Evolutionary conservation across 2,113 vertebrate species (phyloP).

Genomic region (Etia nguti): DNA sequence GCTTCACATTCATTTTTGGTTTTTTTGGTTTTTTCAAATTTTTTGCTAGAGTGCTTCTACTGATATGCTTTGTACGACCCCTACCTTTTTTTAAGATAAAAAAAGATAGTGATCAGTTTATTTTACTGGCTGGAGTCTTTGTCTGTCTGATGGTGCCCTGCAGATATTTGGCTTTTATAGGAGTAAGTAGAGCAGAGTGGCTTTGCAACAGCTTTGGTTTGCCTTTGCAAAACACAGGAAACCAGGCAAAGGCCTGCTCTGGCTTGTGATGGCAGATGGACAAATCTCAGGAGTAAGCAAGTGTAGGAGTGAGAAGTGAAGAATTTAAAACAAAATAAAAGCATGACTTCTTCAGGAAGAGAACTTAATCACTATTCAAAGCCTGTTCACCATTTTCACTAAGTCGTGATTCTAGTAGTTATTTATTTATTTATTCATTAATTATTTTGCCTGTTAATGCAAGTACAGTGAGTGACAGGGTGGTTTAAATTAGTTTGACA

Average conservation of each 20-base stretch:
- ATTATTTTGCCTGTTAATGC: background rate
- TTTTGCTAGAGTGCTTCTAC: background rate
- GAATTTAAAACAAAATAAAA: conserved; percentile 46
- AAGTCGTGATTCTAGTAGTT: background rate
- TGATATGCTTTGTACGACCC: background rate
- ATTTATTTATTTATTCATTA: background rate
- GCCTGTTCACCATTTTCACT: background rate
- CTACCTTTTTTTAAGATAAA: background rate
- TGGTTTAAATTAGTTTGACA: background rate
- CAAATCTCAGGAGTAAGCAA: conserved; percentile 35
- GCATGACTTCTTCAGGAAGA: conserved; percentile 5
- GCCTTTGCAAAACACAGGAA: conserved; percentile 61
- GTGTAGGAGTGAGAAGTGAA: conserved; percentile 34
- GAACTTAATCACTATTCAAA: conserved; percentile 5
- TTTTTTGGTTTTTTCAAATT: background rate
- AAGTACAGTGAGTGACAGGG: background rate
- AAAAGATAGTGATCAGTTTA: conserved; percentile 16
- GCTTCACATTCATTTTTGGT: background rate
- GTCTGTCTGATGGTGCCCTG: conserved; percentile 18
- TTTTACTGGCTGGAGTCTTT: conserved; percentile 20
- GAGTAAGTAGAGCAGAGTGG: conserved; percentile 15
- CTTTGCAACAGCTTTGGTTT: conserved; percentile 24
- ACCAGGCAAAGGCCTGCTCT: conserved; percentile 42
- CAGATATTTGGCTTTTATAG: conserved; percentile 46
- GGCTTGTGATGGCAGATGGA: conserved; percentile 51